Base-by-base conservation (phyloP, 2,888 invertebrate species). In the Lithosia quadra region DNA sequence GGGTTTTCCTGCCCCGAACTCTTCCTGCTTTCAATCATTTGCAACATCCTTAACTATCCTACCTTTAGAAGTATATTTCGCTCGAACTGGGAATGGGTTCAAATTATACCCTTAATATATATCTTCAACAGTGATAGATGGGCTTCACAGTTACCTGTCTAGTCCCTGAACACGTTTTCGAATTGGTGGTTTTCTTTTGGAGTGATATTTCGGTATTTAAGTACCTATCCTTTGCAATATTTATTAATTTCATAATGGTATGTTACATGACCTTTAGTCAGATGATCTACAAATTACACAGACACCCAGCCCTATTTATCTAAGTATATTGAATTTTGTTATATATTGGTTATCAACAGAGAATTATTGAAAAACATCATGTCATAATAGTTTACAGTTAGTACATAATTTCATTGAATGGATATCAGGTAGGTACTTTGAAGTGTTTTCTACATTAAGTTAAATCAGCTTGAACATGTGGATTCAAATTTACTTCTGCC, bases 121-220 rank as follows among this genome's bases (percentile, higher is more conserved):
- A n/a, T 49, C n/a, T 49, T 49, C n/a, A 49, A 49, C 49, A 49
- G 49, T 49, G 49, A 49, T 49, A 9, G 49, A 49, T 49, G 49
- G 9, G 18, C 8, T 49, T 49, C n/a, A 49, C 49, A 49, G 49
- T n/a, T n/a, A 49, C 49, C 49, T 49, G 49, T n/a, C 49, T 18
- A 49, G 49, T 49, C 8, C n/a, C 49, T 2, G 49, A n/a, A 49
- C 18, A n/a, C n/a, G 49, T n/a, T 18, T 49, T 49, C 9, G n/a
- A 49, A 49, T 49, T 49, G 49, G n/a, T 49, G 49, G n/a, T 49
- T 18, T 28, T 28, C 28, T 28, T 49, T 49, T 49, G 9, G 49
- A 9, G 49, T 49, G 8, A 49, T 49, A 28, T 49, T 49, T 49
- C 49, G n/a, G 49, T n/a, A n/a, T n/a, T n/a, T 49, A 18, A 18